These are phyloP conservation scores for Bothrops jararaca DNA, from an alignment of 2,113 vertebrate genomes.

Conservation along the genomic window DNA sequence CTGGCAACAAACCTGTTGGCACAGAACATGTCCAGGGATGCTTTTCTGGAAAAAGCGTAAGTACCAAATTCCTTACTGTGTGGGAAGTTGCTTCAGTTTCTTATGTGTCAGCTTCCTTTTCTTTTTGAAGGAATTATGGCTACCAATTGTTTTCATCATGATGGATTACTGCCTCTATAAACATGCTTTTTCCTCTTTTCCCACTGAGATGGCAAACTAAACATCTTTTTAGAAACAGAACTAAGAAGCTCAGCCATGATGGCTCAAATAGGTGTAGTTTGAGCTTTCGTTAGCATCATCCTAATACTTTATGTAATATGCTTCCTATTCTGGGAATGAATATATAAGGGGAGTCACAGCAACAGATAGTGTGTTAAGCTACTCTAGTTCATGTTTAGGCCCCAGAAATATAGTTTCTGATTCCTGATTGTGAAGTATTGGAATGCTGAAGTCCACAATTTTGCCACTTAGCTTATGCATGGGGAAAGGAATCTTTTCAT, in stretches of 20 bases:
- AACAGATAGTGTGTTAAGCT: not conserved
- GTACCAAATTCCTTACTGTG: slow-evolving; percentile 57
- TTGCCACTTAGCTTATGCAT: not conserved
- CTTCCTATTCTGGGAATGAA: not conserved
- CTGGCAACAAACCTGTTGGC: slow-evolving; percentile 93
- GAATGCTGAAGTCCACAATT: not conserved
- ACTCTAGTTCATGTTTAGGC: not conserved
- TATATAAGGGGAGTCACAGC: not conserved
- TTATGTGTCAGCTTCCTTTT: slow-evolving; percentile 68
- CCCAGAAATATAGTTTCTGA: not conserved
- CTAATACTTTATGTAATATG: not conserved
- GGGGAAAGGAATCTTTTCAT: not conserved
- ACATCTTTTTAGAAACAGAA: not conserved
- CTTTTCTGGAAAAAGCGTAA: slow-evolving; percentile 95
- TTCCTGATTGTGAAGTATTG: not conserved
- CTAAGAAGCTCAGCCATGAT: not conserved
- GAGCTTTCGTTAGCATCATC: no score
- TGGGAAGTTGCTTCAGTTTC: slow-evolving; percentile 50
- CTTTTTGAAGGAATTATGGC: slow-evolving; percentile 49
- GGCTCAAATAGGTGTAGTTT: not conserved
- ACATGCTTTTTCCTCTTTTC: slow-evolving; percentile 55
- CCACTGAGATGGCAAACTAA: not conserved
- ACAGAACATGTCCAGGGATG: slow-evolving; percentile 94
- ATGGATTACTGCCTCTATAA: slow-evolving; percentile 60
- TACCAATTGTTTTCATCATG: slow-evolving; percentile 61